Evolutionary conservation across 2,888 invertebrate genomes (phyloP).

Genomic region (Antitype chi): DNA sequence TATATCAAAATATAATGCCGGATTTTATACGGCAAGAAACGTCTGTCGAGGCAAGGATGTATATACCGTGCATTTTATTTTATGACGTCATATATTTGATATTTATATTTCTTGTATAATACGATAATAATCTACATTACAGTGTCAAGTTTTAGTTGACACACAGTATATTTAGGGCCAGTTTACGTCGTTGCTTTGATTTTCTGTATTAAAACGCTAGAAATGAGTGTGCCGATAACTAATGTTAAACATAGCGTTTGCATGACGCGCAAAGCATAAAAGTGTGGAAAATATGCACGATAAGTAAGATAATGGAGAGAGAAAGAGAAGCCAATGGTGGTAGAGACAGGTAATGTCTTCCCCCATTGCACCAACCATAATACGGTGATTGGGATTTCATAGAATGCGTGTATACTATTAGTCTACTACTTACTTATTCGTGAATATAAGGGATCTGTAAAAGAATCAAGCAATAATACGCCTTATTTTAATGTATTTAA

Average conservation of each 20-base stretch:
- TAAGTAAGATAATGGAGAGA: not conserved
- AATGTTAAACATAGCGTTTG: not conserved
- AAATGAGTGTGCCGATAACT: slow-evolving; percentile 9
- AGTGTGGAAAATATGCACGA: slow-evolving; percentile 25
- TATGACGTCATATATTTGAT: slow-evolving; percentile 59
- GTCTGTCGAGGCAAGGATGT: slow-evolving; percentile 54
- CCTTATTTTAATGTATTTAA: slow-evolving; percentile 35
- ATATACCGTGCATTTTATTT: slow-evolving; percentile 60
- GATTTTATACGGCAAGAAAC: slow-evolving; percentile 27
- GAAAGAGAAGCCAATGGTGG: not conserved
- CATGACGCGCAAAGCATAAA: slow-evolving; percentile 6
- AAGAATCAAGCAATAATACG: slow-evolving; percentile 50
- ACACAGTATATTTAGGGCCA: slow-evolving; percentile 44
- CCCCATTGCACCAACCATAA: not conserved
- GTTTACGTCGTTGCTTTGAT: slow-evolving; percentile 51
- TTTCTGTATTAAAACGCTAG: slow-evolving; percentile 22
- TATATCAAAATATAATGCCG: slow-evolving; percentile 38
- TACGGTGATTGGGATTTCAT: slow-evolving; percentile 11
- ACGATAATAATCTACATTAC: slow-evolving; percentile 49
- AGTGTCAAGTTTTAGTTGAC: slow-evolving; percentile 65
- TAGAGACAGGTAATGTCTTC: not conserved
- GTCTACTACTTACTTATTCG: slow-evolving; percentile 4
- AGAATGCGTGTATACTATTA: not conserved
- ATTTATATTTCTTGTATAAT: slow-evolving; percentile 61
- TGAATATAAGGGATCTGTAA: slow-evolving; percentile 28